phyloP scores from a whole-genome alignment of 1,140 invertebrate genomes.

The Trichonephila clavata region DNA sequence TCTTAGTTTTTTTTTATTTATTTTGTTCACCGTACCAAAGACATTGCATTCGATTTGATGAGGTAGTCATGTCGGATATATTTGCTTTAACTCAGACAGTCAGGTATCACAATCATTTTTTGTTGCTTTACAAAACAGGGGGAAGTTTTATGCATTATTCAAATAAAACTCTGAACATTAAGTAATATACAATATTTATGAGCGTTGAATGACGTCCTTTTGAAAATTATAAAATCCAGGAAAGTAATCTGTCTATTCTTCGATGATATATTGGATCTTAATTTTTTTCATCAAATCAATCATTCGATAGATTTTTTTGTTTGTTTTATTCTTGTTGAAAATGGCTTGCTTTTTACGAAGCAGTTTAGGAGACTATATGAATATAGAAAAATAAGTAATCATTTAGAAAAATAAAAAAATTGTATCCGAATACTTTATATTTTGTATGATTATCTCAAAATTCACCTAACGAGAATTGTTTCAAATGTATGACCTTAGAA shows the following conservation, averaged over 20 bases:
- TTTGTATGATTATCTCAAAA: no score
- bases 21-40: background rate
- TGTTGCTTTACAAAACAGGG: background rate
- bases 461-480: no score
- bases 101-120: conserved; percentile 2
- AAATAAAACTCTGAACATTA: background rate
- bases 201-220: background rate
- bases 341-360: no score
- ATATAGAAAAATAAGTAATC: no score
- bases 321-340: no score
- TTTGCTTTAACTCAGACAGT: conserved; percentile 5
- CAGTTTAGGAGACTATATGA: no score
- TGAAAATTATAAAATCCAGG: background rate
- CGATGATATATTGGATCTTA: background rate
- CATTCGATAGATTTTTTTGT: no score
- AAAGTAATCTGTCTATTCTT: no score
- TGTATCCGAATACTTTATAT: no score
- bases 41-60: background rate
- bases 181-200: background rate
- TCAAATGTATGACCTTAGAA: no score
- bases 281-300: background rate
- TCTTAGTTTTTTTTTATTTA: background rate
- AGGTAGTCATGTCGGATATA: background rate
- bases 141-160: conserved; percentile 11
- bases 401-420: no score